Percentiles rank a stretch among this genome's conserved stretches.
These are phyloP conservation scores for Orchestes rusci DNA, from an alignment of 2,888 invertebrate species.

Conservation along the genomic window DNA sequence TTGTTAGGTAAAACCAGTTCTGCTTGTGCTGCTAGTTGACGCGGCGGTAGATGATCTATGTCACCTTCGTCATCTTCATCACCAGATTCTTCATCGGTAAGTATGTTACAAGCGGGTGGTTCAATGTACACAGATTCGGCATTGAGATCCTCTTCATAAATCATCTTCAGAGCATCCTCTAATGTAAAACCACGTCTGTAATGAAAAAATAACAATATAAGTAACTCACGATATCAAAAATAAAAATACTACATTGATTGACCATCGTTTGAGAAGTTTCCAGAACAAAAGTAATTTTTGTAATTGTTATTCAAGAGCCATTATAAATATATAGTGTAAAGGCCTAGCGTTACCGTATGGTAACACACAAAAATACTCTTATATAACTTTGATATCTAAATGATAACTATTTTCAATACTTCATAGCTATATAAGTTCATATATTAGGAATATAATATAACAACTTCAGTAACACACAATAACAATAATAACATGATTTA, in stretches of 20 bases:
- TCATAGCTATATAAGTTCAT: too few relatives aligned
- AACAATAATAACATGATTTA: too few relatives aligned
- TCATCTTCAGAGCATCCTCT: slow-evolving; percentile 1
- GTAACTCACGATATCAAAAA: neutral
- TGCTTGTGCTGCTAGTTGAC: slow-evolving; percentile 13
- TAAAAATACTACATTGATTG: neutral
- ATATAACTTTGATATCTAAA: too few relatives aligned
- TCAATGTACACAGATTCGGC: slow-evolving; percentile 16
- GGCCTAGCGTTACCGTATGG: too few relatives aligned
- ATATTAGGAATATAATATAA: too few relatives aligned
- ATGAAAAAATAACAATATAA: neutral
- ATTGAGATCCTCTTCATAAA: slow-evolving; percentile 6
- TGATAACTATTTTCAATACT: too few relatives aligned
- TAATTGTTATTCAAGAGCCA: neutral
- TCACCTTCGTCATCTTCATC: slow-evolving; percentile 19
- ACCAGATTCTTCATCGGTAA: slow-evolving; percentile 19
- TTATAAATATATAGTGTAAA: too few relatives aligned
- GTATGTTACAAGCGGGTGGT: slow-evolving; percentile 15
- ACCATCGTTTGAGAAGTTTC: neutral
- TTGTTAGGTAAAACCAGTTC: slow-evolving; percentile 4
- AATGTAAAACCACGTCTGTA: neutral
- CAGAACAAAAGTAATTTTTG: neutral
- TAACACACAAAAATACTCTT: too few relatives aligned
- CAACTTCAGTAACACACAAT: too few relatives aligned
- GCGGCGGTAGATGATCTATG: slow-evolving; percentile 15